Conservation (phyloP, 2,888 invertebrate genomes). For the Calameuta idolon region DNA sequence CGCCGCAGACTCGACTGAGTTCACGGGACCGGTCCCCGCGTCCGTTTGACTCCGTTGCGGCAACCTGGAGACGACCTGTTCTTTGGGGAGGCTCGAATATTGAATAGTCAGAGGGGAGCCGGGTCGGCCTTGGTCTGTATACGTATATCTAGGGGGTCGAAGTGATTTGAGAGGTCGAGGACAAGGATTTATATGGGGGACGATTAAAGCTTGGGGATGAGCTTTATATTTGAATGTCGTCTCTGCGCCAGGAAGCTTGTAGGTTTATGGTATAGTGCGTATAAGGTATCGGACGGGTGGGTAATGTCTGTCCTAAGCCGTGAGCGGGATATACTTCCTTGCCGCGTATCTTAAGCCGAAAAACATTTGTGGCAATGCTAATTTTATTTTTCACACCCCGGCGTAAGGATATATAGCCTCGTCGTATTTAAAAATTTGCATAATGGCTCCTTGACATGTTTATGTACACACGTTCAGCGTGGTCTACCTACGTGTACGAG, state of each 20-base stretch:
- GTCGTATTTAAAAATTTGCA: conserved; percentile 65
- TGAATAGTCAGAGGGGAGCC: not conserved
- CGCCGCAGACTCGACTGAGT: conserved; percentile 57
- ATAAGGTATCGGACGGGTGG: not conserved
- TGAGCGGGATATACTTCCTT: not conserved
- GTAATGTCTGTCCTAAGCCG: not conserved
- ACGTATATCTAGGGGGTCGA: not conserved
- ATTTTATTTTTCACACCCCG: conserved; percentile 63
- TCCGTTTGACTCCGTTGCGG: not conserved
- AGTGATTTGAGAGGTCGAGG: not conserved
- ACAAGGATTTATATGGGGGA: not conserved
- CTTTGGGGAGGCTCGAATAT: not conserved
- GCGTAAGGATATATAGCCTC: conserved; percentile 56
- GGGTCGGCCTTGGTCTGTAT: not conserved
- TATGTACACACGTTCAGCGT: conserved; percentile 53
- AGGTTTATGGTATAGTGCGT: not conserved
- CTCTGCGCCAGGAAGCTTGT: not conserved
- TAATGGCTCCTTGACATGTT: conserved; percentile 64
- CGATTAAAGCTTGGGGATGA: not conserved
- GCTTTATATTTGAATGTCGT: not conserved
- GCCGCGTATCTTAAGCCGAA: not conserved
- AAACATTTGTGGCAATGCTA: conserved; percentile 57
- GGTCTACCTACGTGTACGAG: conserved; percentile 40
- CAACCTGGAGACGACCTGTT: not conserved
- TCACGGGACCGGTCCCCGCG: conserved; percentile 26